Conservation (phyloP, 2,113 vertebrate species). For the Nestor notabilis region DNA sequence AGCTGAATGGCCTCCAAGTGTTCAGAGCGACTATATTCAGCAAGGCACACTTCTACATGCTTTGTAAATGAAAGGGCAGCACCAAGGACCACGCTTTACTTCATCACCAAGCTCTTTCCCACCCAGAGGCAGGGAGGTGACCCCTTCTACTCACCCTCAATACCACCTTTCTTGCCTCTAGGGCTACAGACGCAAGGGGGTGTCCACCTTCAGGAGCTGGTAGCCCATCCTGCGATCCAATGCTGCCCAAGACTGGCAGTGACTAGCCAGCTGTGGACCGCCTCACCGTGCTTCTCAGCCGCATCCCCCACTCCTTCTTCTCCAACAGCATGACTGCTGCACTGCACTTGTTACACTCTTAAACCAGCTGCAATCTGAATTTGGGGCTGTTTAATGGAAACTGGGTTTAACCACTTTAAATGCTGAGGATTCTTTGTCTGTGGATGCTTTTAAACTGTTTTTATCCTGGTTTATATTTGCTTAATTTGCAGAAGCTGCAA, state of each 20-base stretch:
- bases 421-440: neutral
- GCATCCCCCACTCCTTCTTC: neutral
- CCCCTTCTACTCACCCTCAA: neutral
- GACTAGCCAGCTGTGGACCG: neutral
- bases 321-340: neutral
- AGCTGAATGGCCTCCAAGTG: neutral
- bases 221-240: rapidly evolving
- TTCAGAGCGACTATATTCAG: neutral
- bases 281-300: neutral
- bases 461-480: neutral
- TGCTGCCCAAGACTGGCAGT: neutral
- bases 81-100: neutral
- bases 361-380: neutral
- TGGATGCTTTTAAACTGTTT: neutral
- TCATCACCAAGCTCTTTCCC: neutral
- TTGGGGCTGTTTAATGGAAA: neutral
- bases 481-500: neutral
- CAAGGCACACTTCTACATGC: neutral
- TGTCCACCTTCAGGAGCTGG: neutral
- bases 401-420: neutral
- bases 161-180: neutral
- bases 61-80: neutral
- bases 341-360: neutral
- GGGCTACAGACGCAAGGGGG: neutral
- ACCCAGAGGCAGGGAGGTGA: rapidly evolving